A percentile compares a stretch with the other conserved stretches of the same genome.
These are phyloP conservation scores for Amphimallon solstitiale DNA, from an alignment of 2,888 invertebrate genomes.

Conservation along the genomic window DNA sequence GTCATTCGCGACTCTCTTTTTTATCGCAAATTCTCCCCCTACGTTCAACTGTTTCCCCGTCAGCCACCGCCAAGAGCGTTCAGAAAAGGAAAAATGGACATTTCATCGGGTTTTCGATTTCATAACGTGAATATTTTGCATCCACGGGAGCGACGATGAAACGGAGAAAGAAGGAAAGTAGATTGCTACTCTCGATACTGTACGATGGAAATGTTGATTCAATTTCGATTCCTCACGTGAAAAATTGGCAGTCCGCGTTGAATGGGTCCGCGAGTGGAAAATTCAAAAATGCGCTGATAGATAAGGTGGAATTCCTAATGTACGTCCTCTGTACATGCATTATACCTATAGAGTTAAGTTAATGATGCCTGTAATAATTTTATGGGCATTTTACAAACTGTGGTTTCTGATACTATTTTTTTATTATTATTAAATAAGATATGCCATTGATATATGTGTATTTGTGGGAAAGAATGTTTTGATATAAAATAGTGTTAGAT, in stretches of 20 bases:
- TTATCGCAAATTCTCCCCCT: background rate
- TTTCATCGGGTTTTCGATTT: slow-evolving; percentile 22
- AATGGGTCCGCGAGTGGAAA: background rate
- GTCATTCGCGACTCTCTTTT: background rate
- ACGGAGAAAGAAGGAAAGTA: too few relatives aligned
- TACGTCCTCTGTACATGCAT: too few relatives aligned
- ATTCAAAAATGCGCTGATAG: background rate
- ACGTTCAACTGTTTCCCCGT: background rate
- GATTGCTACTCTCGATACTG: background rate
- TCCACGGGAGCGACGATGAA: background rate
- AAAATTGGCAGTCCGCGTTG: background rate
- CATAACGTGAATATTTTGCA: slow-evolving; percentile 25
- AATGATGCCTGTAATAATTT: too few relatives aligned
- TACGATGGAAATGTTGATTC: slow-evolving; percentile 2
- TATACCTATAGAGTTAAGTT: too few relatives aligned
- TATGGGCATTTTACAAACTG: too few relatives aligned
- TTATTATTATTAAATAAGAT: too few relatives aligned
- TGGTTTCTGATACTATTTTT: too few relatives aligned
- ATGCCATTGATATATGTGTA: too few relatives aligned
- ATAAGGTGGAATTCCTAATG: too few relatives aligned
- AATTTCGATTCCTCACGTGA: background rate
- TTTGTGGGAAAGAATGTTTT: too few relatives aligned
- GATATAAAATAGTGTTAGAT: too few relatives aligned
- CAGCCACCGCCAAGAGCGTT: background rate
- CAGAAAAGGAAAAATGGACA: slow-evolving; percentile 6